A percentile compares a stretch with the other conserved stretches of the same genome.
Conservation (phyloP, 1,140 invertebrate genomes). For the fruit fly (Drosophila melanogaster) region DNA sequence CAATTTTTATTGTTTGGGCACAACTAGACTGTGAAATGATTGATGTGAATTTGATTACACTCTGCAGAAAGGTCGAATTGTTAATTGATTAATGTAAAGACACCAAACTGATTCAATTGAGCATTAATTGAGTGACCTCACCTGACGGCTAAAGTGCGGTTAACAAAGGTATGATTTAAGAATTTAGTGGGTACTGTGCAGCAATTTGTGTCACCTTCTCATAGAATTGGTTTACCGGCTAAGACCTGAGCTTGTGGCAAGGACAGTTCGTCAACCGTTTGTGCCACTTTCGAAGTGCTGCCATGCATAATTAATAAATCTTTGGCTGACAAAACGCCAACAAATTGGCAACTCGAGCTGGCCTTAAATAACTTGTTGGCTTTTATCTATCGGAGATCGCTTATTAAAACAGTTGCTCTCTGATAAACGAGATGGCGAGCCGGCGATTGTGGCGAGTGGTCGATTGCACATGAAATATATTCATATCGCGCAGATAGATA, state of each 20-base stretch:
- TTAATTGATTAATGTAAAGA: conserved; percentile 33
- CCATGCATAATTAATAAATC: conserved; percentile 74
- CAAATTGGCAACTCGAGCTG: conserved; percentile 62
- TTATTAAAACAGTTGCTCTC: conserved; percentile 73
- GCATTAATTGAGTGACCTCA: conserved; percentile 24
- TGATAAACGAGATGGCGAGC: conserved; percentile 75
- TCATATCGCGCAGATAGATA: conserved; percentile 58
- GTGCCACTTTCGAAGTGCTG: conserved; percentile 48
- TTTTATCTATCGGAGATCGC: conserved; percentile 74
- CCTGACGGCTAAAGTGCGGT: conserved; percentile 7
- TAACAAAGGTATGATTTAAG: neutral
- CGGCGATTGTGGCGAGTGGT: conserved; percentile 63
- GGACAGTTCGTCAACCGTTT: conserved; percentile 49
- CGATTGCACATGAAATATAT: conserved; percentile 55
- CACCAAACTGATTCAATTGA: conserved; percentile 32
- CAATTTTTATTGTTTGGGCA: conserved; percentile 52
- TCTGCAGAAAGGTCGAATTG: conserved; percentile 1
- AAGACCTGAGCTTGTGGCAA: conserved; percentile 16
- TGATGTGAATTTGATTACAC: conserved; percentile 65
- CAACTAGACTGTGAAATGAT: conserved; percentile 35
- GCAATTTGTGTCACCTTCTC: neutral
- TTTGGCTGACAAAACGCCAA: conserved; percentile 72
- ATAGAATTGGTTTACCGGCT: neutral
- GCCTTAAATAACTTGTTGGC: conserved; percentile 77
- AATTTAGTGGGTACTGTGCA: neutral